Evolutionary conservation across 2,888 invertebrate species (phyloP), one percentile per base, ranked within the genome.

Genomic region (Anoplius nigerrimus): DNA sequence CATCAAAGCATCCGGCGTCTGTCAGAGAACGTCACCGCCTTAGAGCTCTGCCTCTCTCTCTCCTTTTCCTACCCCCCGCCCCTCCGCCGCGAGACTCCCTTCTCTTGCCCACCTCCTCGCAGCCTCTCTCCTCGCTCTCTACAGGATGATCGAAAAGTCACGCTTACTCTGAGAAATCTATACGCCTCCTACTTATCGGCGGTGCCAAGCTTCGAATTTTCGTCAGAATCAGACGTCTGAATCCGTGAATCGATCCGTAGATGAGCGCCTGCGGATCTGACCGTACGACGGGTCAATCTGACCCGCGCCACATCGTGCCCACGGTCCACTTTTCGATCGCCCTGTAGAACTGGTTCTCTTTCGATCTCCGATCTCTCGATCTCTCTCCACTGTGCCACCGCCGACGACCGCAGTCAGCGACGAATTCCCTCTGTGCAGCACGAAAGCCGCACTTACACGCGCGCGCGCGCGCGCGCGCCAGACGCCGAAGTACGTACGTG

Each of bases 1-100:
- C 75, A 83, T 84, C 84, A 84, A 84, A 84, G 84, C 69, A 53
- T 52, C 69, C 74, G 75, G 73, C 79, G 77, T 84, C 80, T 82
- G 80, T 82, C 81, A 82, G 70, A 75, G 68, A 66, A 79, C 75
- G 75, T 66, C 76, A 74, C 66, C 68, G 72, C 73, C 76, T 76
- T 24, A 24, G 21, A 53, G 21, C n/a, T 3, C 24, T 21, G 21
- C 53, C 16, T 55, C 34, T 16, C n/a, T 53, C 53, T 53, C 43
- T 43, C 42, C 27, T 16, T 27, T 27, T 54, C 54, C 15, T 34
- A 27, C 55, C 27, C 55, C 42, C 20, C 5, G 34, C 43, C 21
- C 20, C n/a, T 56, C 20, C 42, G 20, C 43, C 15, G 43, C 43
- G 34, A 34, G 34, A 34, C 21, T 18, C 56, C 20, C 13, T 43